Percentiles rank a stretch among this genome's conserved stretches.
Conservation (phyloP, 1,140 invertebrate species). For the Dinothrombium tinctorium region DNA sequence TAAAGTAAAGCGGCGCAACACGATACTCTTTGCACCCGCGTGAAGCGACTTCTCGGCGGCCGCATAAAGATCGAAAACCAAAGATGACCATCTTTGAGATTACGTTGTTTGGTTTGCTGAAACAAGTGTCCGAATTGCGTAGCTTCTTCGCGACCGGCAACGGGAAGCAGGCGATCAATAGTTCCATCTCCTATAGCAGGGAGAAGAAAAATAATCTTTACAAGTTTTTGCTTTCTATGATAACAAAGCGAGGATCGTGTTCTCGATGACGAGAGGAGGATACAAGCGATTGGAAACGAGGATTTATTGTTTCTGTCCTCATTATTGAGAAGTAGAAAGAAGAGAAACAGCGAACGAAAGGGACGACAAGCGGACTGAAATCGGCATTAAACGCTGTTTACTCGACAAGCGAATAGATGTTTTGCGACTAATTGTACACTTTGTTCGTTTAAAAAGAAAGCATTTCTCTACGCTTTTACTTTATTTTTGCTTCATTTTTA, state of each 20-base stretch:
- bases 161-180: conserved; percentile 29
- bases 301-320: neutral
- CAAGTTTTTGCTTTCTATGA: neutral
- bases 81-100: conserved; percentile 29
- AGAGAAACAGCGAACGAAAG: neutral
- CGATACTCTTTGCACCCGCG: conserved; percentile 26
- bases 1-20: conserved; percentile 30
- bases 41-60: conserved; percentile 28
- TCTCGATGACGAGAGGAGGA: neutral
- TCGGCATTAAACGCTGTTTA: too few relatives aligned
- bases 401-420: too few relatives aligned
- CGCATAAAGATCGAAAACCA: conserved; percentile 32
- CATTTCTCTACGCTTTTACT: too few relatives aligned
- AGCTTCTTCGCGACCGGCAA: conserved; percentile 22
- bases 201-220: neutral
- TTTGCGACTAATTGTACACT: too few relatives aligned
- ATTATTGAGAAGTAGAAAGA: neutral
- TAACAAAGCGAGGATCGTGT: neutral
- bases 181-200: conserved; percentile 16
- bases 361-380: too few relatives aligned
- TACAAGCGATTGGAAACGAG: neutral
- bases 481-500: too few relatives aligned
- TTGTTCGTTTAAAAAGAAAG: too few relatives aligned
- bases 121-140: conserved; percentile 27
- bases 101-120: conserved; percentile 22